Base-by-base conservation (phyloP, 2,888 invertebrate genomes). In the Erebia ligea region DNA sequence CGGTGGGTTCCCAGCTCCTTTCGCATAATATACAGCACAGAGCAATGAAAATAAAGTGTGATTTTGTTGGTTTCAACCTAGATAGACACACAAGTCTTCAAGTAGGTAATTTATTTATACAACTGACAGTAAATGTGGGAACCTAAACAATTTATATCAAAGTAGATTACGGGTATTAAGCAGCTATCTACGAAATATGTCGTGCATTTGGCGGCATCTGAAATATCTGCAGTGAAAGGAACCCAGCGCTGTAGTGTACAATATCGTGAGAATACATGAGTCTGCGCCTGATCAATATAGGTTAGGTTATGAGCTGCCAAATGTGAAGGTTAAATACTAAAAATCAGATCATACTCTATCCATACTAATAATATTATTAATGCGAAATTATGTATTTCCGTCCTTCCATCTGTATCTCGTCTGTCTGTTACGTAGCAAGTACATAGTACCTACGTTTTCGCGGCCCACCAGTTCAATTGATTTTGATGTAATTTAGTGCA, bases 221-320 rank as follows among this genome's bases (percentile, higher is more conserved):
- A 69, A 59, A 69, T 65, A 72, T 69, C 62, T 65, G 10, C 57
- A 57, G 73, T 74, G 73, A 74, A 74, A 72, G 73, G 73, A 70
- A 72, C 65, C 57, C 57, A 57, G 68, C 54, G 34, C 11, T 50
- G 21, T 50, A 52, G 48, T 45, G 69, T 40, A 70, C 65, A 50
- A 62, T 56, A 74, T 65, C 73, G 72, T 74, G 73, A 61, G 69
- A 74, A 74, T 54, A 21, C 42, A 40, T 50, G 25, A 19, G 42
- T 58, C 45, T 17, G 34, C 8, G 34, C 40, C n/a, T 50, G 34
- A 57, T 58, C 45, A 25, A 48, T 57, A 57, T 54, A 40, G n/a
- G 13, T 19, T 45, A 19, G 9, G 50, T 19, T 58, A 58, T 58
- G 50, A 25, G n/a, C 59, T 61, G 59, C 48, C 48, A 67, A 57